Base-by-base conservation (phyloP, 2,113 vertebrate genomes). In the Myanophis thanlyinensis region DNA sequence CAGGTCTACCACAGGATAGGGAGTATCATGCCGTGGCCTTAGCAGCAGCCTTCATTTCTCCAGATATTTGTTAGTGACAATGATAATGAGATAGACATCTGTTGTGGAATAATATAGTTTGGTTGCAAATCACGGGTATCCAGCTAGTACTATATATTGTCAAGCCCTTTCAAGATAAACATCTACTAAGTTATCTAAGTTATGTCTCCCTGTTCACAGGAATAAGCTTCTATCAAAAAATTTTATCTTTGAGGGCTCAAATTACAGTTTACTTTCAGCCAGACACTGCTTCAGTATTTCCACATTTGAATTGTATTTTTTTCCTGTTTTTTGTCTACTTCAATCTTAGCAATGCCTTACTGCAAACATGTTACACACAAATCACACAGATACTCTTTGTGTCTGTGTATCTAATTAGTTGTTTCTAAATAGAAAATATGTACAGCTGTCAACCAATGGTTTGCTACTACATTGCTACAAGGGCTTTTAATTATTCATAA, bases 381-480 rank as follows among this genome's bases (percentile, higher is more conserved):
- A 80, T 35, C 2, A 0, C 15, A 20, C 15, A 40, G 30, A n/a
- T 73, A n/a, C 30, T 35, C 12, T 73, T 6, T 80, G n/a, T 40
- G 67, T 80, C 5, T 80, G 15, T 80, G 35, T 40, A 6, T 40
- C 67, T 80, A 40, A 80, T 91, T 1, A 73, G 59, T 67, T n/a
- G 56, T 0, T 5, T 23, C 48, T 93, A 88, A 73, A 84, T 87
- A 89, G 40, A 93, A 92, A 53, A 12, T 35, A 89, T 15, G 3
- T 15, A 23, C 27, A 51, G 27, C 23, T 49, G 80, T 12, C 0
- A 48, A 23, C 3, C 84, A 40, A 15, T 85, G 35, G 7, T 90
- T 91, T 88, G 92, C 48, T 90, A 92, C 9, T 46, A 25, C 48
- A 52, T 62, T 94, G 89, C 20, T 92, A 9, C 15, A 90, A 44